A percentile compares a stretch with the other conserved stretches of the same genome.
These are phyloP conservation scores for Gephyroberyx darwinii DNA, from an alignment of 2,797 vertebrate species.

Conservation along the genomic window DNA sequence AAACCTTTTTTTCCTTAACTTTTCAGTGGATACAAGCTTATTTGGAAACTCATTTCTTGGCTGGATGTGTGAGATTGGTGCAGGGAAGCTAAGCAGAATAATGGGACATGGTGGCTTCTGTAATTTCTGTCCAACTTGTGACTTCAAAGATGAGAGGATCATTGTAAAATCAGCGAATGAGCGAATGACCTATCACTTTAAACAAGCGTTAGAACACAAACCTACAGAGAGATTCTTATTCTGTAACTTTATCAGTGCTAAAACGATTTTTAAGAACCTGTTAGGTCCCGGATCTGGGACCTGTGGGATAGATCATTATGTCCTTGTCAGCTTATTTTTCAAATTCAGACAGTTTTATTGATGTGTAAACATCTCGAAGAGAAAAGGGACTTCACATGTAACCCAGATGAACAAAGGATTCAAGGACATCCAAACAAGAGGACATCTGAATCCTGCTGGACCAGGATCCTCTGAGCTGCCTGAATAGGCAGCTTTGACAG, in stretches of 20 bases:
- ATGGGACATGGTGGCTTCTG: slow-evolving; percentile 61
- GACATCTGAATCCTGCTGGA: slow-evolving; percentile 70
- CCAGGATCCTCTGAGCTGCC: slow-evolving; percentile 53
- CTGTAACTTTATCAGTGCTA: slow-evolving; percentile 61
- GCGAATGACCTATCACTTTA: slow-evolving; percentile 59
- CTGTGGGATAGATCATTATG: slow-evolving; percentile 78
- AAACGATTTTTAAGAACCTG: slow-evolving; percentile 66
- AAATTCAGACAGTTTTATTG: slow-evolving; percentile 77
- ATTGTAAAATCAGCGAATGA: slow-evolving; percentile 55
- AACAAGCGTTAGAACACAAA: slow-evolving; percentile 58
- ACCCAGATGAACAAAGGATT: slow-evolving; percentile 75
- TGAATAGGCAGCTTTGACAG: slow-evolving; percentile 73
- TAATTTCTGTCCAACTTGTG: slow-evolving; percentile 33
- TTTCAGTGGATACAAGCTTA: slow-evolving; percentile 33
- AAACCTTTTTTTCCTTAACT: slow-evolving; percentile 47
- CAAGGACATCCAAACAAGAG: slow-evolving; percentile 77
- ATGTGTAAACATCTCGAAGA: slow-evolving; percentile 81
- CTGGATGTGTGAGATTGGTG: slow-evolving; percentile 20
- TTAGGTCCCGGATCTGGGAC: slow-evolving; percentile 63
- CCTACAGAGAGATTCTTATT: slow-evolving; percentile 61
- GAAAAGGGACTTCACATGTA: slow-evolving; percentile 74
- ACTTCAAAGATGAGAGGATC: slow-evolving; percentile 52
- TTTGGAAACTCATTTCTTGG: slow-evolving; percentile 35
- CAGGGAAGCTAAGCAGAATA: slow-evolving; percentile 39
- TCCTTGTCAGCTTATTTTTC: slow-evolving; percentile 78